These are phyloP conservation scores for Molossus molossus DNA, from an alignment of 2,797 vertebrate genomes.

Conservation along the genomic window DNA sequence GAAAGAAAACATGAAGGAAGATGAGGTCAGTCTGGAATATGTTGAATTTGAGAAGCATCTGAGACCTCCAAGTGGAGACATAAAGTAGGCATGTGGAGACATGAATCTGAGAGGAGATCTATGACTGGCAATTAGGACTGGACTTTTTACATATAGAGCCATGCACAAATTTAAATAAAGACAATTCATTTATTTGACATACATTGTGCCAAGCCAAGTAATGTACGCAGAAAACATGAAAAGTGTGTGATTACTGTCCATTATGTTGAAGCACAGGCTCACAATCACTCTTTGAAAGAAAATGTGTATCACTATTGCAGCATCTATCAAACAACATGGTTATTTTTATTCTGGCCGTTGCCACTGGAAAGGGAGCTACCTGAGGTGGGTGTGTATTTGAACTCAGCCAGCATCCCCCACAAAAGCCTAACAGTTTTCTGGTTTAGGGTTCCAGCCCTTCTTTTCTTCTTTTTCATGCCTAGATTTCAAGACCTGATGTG, in stretches of 20 bases:
- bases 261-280: neutral
- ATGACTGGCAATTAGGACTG: neutral
- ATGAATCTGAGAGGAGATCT: neutral
- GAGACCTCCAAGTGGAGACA: neutral
- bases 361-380: neutral
- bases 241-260: neutral
- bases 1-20: neutral
- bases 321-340: neutral
- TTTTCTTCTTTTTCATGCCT: neutral
- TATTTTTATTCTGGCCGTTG: neutral
- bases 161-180: neutral
- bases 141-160: neutral
- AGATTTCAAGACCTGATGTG: neutral
- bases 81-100: neutral
- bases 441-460: no score
- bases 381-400: neutral
- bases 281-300: neutral
- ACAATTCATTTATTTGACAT: neutral
- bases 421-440: neutral
- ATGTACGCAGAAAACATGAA: neutral
- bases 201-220: neutral
- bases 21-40: neutral
- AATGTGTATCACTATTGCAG: neutral
- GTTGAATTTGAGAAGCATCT: neutral
- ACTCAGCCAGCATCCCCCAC: neutral